These are phyloP conservation scores for Pristionchus exspectatus DNA, from an alignment of 2,888 invertebrate genomes.

Conservation along the genomic window DNA sequence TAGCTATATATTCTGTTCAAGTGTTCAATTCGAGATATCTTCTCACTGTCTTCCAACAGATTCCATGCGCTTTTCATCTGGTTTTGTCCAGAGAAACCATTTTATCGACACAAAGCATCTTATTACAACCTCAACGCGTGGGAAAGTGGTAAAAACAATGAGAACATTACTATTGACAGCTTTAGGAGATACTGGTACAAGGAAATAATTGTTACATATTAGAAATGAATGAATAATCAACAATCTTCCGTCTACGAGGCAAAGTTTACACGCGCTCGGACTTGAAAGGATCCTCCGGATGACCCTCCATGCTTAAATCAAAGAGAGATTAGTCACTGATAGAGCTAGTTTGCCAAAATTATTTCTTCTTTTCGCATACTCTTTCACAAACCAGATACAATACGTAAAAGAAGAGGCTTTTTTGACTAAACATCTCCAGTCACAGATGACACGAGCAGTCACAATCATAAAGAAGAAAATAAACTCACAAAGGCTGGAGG, in stretches of 20 bases:
- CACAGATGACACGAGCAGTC: too few species aligned
- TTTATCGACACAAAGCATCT: conserved; percentile 11
- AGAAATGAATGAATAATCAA: neutral
- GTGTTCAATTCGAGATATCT: conserved; percentile 4
- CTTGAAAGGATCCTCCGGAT: conserved; percentile 65
- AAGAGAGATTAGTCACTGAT: neutral
- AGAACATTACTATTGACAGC: neutral
- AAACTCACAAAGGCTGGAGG: conserved; percentile 47
- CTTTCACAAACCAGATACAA: neutral
- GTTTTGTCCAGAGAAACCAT: neutral
- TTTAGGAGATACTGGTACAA: neutral
- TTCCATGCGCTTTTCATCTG: neutral
- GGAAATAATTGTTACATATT: neutral
- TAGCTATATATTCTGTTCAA: neutral
- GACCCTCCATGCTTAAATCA: conserved; percentile 66
- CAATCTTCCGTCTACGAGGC: neutral
- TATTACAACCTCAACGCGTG: neutral
- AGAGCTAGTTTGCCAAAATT: too few species aligned
- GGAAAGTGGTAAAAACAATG: neutral
- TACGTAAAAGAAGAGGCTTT: neutral
- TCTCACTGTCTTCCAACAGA: conserved; percentile 27
- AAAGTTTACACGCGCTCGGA: conserved; percentile 57
- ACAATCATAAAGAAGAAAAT: too few species aligned
- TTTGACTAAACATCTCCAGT: neutral
- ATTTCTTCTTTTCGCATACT: neutral